phyloP scores from a whole-genome alignment of 1,140 invertebrate genomes.

The Wasmannia auropunctata region DNA sequence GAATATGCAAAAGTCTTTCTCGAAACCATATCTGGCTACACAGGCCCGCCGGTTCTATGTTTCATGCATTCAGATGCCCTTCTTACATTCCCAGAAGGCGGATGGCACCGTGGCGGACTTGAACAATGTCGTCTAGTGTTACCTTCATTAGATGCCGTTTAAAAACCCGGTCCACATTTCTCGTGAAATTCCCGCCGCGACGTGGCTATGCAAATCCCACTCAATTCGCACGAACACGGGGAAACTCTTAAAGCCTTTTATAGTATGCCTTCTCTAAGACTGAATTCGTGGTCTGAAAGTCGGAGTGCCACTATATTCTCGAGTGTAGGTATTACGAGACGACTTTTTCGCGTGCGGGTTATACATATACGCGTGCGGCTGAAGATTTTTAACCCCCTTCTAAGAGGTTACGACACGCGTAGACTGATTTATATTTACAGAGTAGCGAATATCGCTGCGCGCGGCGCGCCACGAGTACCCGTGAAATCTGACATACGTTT shows the following conservation, averaged over 20 bases:
- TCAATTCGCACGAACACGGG: constrained; percentile 69
- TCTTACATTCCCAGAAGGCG: constrained; percentile 65
- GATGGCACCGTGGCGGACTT: neutral
- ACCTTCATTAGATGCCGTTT: constrained; percentile 73
- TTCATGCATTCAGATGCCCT: constrained; percentile 79
- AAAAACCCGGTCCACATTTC: constrained; percentile 71
- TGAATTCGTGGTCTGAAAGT: constrained; percentile 74
- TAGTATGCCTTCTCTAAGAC: constrained; percentile 65
- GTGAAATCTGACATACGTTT: constrained; percentile 51
- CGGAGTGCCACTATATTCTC: constrained; percentile 67
- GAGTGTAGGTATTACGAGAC: constrained; percentile 45
- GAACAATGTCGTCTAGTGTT: constrained; percentile 67
- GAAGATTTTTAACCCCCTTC: constrained; percentile 66
- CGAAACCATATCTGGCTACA: constrained; percentile 55
- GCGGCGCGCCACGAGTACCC: neutral
- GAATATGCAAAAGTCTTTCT: constrained; percentile 76
- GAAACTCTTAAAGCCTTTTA: constrained; percentile 74
- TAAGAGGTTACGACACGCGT: constrained; percentile 43
- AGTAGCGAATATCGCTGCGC: neutral
- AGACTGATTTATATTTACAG: constrained; percentile 68
- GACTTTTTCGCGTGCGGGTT: constrained; percentile 66
- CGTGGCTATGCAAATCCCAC: constrained; percentile 71
- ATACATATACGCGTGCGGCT: constrained; percentile 28
- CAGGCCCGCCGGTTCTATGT: constrained; percentile 63
- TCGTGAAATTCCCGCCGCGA: constrained; percentile 65